Evolutionary conservation across 2,888 invertebrate genomes (phyloP).

Genomic region (Drosophila emarginata): DNA sequence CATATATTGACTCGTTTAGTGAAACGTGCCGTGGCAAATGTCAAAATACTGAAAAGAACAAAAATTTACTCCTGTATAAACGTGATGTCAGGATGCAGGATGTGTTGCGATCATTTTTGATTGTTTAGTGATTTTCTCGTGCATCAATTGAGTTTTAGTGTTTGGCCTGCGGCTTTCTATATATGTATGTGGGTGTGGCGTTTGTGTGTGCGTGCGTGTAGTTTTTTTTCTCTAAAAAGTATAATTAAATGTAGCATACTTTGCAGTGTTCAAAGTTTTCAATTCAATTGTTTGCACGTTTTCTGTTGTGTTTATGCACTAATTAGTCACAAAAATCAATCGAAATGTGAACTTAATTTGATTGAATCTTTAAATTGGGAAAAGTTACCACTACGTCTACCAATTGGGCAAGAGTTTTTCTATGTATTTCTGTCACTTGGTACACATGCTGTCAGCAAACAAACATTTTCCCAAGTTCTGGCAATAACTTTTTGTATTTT

Average conservation of each 20-base stretch:
- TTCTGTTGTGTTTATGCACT: conserved; percentile 54
- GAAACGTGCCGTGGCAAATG: conserved; percentile 11
- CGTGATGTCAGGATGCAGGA: neutral
- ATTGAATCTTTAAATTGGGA: neutral
- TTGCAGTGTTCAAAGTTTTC: conserved; percentile 45
- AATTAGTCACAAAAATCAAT: conserved; percentile 57
- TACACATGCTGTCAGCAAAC: conserved; percentile 24
- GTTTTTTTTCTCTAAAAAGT: conserved; percentile 19
- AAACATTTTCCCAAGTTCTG: conserved; percentile 33
- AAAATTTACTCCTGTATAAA: neutral
- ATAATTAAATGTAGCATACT: conserved; percentile 65
- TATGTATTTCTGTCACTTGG: conserved; percentile 8
- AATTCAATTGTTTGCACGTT: conserved; percentile 56
- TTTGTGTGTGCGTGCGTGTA: neutral
- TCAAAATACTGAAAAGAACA: conserved; percentile 24
- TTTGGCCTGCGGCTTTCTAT: neutral
- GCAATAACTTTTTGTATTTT: conserved; percentile 37
- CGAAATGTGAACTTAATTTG: neutral
- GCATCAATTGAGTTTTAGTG: conserved; percentile 27
- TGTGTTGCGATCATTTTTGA: conserved; percentile 26
- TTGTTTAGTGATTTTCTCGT: conserved; percentile 29
- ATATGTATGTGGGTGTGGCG: neutral
- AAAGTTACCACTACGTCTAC: neutral
- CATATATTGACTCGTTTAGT: neutral
- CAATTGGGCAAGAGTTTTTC: neutral